Conservation (phyloP, 1,140 invertebrate species). For the Aleiodes sp. region DNA sequence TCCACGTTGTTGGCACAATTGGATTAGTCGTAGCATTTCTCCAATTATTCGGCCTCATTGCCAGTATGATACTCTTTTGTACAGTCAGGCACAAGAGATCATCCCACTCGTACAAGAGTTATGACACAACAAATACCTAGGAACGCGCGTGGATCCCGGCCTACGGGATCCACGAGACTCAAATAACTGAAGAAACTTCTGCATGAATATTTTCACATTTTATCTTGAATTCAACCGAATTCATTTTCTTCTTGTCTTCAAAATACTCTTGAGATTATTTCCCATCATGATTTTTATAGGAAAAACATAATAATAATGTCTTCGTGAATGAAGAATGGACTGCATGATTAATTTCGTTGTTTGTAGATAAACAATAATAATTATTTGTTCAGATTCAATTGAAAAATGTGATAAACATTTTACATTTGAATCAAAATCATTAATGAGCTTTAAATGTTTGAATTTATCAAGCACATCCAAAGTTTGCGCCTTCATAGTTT, state of each 20-base stretch:
- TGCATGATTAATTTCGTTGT: background rate
- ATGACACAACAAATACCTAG: conserved; percentile 70
- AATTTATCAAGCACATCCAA: background rate
- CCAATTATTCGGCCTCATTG: conserved; percentile 78
- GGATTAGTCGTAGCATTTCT: conserved; percentile 76
- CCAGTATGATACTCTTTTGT: conserved; percentile 81
- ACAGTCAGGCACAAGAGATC: conserved; percentile 76
- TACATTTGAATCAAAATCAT: background rate
- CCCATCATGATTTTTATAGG: background rate
- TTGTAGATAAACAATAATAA: background rate
- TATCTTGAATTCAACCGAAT: background rate
- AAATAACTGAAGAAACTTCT: conserved; percentile 34
- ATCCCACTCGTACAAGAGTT: conserved; percentile 76
- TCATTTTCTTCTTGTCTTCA: background rate
- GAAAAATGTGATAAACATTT: background rate
- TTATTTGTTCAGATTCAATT: background rate
- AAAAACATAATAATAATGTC: background rate
- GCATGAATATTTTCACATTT: conserved; percentile 24
- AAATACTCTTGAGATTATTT: background rate
- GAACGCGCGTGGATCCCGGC: conserved; percentile 46
- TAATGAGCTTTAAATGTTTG: conserved; percentile 7
- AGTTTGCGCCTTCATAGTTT: background rate
- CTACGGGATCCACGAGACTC: conserved; percentile 40
- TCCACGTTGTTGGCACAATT: conserved; percentile 77
- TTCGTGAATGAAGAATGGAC: background rate